Evolutionary conservation across 2,113 vertebrate genomes (phyloP).

Genomic region (Ciconia boyciana): DNA sequence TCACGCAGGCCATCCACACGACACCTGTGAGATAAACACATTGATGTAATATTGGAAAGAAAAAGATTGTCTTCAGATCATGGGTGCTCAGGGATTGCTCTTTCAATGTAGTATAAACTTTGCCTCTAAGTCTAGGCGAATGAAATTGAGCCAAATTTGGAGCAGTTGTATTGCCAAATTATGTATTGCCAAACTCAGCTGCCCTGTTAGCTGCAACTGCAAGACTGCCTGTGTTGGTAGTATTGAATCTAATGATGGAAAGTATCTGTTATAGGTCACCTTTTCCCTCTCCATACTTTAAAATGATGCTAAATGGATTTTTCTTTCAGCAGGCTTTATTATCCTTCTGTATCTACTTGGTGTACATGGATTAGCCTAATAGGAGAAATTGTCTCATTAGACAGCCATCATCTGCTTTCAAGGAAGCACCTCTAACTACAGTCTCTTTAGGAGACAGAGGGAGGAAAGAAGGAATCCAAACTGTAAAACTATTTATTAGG

Average conservation of each 20-base stretch:
- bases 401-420: not conserved
- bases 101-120: not conserved
- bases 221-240: not conserved
- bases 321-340: not conserved
- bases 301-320: not conserved
- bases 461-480: not conserved
- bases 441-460: not conserved
- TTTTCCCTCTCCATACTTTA: not conserved
- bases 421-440: not conserved
- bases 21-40: fast-evolving
- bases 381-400: not conserved
- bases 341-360: not conserved
- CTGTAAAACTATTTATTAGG: not conserved
- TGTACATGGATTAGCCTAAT: not conserved
- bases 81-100: not conserved
- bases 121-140: not conserved
- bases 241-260: not conserved
- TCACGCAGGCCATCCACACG: not conserved
- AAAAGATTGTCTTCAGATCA: not conserved
- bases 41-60: not conserved
- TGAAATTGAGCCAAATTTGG: not conserved
- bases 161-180: not conserved
- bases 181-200: fast-evolving
- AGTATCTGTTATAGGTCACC: not conserved
- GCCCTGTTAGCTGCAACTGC: not conserved